These are phyloP conservation scores for Drosophila tristis DNA, from an alignment of 1,140 invertebrate genomes.

Conservation along the genomic window DNA sequence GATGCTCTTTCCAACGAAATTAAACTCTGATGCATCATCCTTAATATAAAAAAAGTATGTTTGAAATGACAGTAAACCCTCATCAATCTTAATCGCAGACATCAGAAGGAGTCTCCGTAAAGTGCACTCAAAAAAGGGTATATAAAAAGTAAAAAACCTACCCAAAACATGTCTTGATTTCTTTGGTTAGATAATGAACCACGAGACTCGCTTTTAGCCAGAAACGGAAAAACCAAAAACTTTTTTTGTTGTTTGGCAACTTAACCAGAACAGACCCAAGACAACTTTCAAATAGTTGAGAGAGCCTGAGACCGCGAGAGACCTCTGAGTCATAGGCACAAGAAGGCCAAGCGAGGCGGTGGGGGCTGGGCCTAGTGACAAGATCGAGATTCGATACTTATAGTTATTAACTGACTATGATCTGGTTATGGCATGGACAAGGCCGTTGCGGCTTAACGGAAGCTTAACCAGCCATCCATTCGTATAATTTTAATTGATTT, in stretches of 20 bases:
- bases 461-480: slow-evolving; percentile 20
- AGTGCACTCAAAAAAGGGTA: slow-evolving; percentile 1
- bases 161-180: slow-evolving; percentile 27
- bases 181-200: slow-evolving; percentile 43
- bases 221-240: background rate
- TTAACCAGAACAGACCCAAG: slow-evolving; percentile 32
- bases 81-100: too few species aligned
- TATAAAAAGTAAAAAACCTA: slow-evolving; percentile 9
- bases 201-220: slow-evolving; percentile 40
- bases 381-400: slow-evolving; percentile 1
- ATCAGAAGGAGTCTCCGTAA: background rate
- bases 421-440: slow-evolving; percentile 36
- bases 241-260: slow-evolving; percentile 50
- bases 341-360: slow-evolving; percentile 23
- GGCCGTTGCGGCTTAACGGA: slow-evolving; percentile 37
- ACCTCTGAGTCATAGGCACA: slow-evolving; percentile 10
- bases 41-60: too few species aligned
- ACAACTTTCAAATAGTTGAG: slow-evolving; percentile 63
- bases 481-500: slow-evolving; percentile 26
- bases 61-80: too few species aligned
- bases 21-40: too few species aligned
- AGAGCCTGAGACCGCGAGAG: slow-evolving; percentile 13
- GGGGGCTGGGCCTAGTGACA: slow-evolving; percentile 39
- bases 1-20: too few species aligned
- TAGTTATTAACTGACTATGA: slow-evolving; percentile 10